These are phyloP conservation scores for Patella ulyssiponensis DNA, from an alignment of 2,888 invertebrate species.

Conservation along the genomic window DNA sequence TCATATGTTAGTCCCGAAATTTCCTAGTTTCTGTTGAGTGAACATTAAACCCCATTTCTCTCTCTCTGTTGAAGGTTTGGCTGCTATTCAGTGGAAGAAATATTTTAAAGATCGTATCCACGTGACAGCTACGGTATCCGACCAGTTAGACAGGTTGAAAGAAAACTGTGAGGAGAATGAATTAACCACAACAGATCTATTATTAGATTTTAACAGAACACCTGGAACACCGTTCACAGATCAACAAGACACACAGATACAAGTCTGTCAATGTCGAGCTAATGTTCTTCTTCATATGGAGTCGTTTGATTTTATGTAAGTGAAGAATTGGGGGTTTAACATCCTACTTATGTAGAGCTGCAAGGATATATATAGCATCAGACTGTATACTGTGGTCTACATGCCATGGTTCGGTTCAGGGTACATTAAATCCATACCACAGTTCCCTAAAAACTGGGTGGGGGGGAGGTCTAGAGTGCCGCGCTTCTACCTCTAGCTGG, in stretches of 20 bases:
- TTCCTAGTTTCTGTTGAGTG: no score
- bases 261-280: conserved; percentile 44
- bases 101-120: conserved; percentile 21
- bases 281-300: conserved; percentile 53
- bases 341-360: not conserved
- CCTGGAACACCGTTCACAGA: conserved; percentile 41
- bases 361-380: no score
- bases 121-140: conserved; percentile 33
- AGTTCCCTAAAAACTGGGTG: no score
- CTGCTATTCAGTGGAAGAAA: conserved; percentile 38
- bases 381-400: no score
- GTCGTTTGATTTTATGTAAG: conserved; percentile 63
- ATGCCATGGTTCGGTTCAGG: no score
- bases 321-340: not conserved
- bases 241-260: conserved; percentile 44
- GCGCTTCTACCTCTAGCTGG: no score
- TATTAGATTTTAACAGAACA: conserved; percentile 37
- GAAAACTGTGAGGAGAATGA: conserved; percentile 32
- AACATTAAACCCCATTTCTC: no score
- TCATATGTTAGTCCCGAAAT: no score
- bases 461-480: no score
- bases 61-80: conserved; percentile 16
- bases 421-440: no score
- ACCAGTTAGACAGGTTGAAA: conserved; percentile 20
- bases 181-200: conserved; percentile 4